Evolutionary conservation across 2,797 vertebrate species (phyloP).

Genomic region (Tokudaia tokunoshimensis): DNA sequence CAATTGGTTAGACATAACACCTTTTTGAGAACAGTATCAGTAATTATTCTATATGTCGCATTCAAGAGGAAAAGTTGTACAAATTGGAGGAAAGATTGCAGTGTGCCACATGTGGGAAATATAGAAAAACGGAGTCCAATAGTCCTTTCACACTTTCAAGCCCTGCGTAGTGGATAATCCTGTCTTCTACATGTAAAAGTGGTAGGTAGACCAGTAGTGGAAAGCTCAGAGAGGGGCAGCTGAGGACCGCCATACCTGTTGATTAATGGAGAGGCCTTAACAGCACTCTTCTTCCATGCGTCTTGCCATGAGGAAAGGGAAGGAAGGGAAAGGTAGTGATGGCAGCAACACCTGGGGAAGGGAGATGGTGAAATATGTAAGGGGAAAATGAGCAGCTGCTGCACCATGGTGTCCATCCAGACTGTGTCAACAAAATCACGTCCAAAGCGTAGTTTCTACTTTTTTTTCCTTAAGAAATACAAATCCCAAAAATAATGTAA

Average conservation of each 20-base stretch:
- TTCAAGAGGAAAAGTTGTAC: background rate
- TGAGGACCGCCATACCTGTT: slow-evolving; percentile 69
- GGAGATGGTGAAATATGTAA: slow-evolving; percentile 72
- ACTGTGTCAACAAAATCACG: slow-evolving; percentile 60
- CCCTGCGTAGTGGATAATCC: background rate
- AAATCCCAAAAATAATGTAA: slow-evolving; percentile 3
- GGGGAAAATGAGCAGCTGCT: slow-evolving; percentile 80
- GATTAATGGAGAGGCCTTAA: slow-evolving; percentile 79
- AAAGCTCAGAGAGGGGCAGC: slow-evolving; percentile 10
- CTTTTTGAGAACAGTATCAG: slow-evolving; percentile 3
- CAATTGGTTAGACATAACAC: background rate
- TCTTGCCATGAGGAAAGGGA: slow-evolving; percentile 86
- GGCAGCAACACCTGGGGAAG: slow-evolving; percentile 79
- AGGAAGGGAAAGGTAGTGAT: slow-evolving; percentile 81
- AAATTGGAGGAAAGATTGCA: background rate
- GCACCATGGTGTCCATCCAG: slow-evolving; percentile 72
- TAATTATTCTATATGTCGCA: background rate
- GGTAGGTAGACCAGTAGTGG: background rate
- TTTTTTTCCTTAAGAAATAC: background rate
- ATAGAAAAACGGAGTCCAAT: background rate
- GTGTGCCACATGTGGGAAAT: background rate
- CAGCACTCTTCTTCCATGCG: slow-evolving; percentile 77
- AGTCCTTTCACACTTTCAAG: background rate
- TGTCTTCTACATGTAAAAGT: background rate
- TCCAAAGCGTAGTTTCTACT: background rate